Evolutionary conservation across 30 jellyfish, hydroid and myxozoan species (phyloP), one percentile per base, ranked within the genome.

Genomic region (Euphysa ruthae): DNA sequence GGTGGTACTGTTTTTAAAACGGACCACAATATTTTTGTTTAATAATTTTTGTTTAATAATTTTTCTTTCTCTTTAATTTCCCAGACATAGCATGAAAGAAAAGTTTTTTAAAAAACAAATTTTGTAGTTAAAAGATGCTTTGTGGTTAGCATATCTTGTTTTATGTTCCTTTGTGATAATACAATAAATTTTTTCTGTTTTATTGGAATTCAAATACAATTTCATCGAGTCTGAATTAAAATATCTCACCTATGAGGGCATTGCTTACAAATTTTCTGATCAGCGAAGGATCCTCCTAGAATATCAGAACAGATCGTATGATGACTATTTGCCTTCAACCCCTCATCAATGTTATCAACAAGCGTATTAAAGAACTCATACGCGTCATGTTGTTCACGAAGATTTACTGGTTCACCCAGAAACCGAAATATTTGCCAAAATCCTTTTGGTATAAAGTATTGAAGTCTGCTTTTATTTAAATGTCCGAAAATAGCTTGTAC

Each of bases 171-270:
- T n/a, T n/a, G n/a, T n/a, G n/a, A n/a, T n/a, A n/a, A n/a, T n/a
- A n/a, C n/a, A n/a, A n/a, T n/a, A n/a, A n/a, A n/a, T n/a, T n/a
- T n/a, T n/a, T n/a, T n/a, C n/a, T n/a, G n/a, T n/a, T n/a, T n/a
- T n/a, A n/a, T n/a, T n/a, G n/a, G n/a, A n/a, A n/a, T n/a, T n/a
- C n/a, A n/a, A n/a, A n/a, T n/a, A n/a, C n/a, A n/a, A n/a, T n/a
- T n/a, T n/a, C n/a, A n/a, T n/a, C n/a, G n/a, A n/a, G n/a, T n/a
- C n/a, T n/a, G n/a, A n/a, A n/a, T n/a, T n/a, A n/a, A n/a, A n/a
- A n/a, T n/a, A n/a, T n/a, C n/a, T n/a, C n/a, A n/a, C 96, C 96
- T 85, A 79, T 85, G 96, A 8, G 96, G 96, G 70, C 96, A 85
- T 22, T 71, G 82, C 44, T 79, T 79, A 68, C 96, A 85, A 23